Evolutionary conservation across 2,888 invertebrate species (phyloP), one percentile per base, ranked within the genome.

Genomic region (Aplocera efformata): DNA sequence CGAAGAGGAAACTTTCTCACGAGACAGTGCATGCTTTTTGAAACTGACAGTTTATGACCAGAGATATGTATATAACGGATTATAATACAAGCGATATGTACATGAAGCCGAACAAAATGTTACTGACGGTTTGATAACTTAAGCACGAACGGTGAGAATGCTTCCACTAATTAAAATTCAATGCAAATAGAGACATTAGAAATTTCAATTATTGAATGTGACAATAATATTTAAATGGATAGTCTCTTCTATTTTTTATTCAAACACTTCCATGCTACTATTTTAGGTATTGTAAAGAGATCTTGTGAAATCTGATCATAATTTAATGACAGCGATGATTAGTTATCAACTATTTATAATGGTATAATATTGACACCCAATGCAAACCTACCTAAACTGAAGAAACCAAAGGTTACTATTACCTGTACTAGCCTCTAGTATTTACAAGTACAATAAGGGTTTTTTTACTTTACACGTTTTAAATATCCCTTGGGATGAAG

Each of bases 1-100:
- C 94, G 94, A 94, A 94, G 94, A 88, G 94, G 94, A 93, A 92
- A 91, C 89, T 92, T 91, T 92, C 93, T 93, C 93, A 92, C 92
- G 91, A 92, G 90, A 90, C 84, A 89, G 90, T 90, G 90, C 91
- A 91, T 91, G 91, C 91, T 90, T 90, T 85, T 86, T 79, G 83
- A 84, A 85, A 86, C 76, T 82, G 83, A 85, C 75, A 85, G 86
- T 84, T 85, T 80, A 84, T 85, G 84, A 82, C 76, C 80, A 85
- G 73, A 83, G 70, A 79, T 80, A 77, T 75, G 75, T 77, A 82
- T 79, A 86, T 76, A 83, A 81, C 84, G 72, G 77, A 79, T 67
- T 86, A 86, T 79, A 83, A 85, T 85, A 90, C 90, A 91, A 91
- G 91, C 91, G 89, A 86, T 90, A 88, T 89, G 88, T 89, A 89